A percentile compares a stretch with the other conserved stretches of the same genome.
Conservation (phyloP, 2,113 vertebrate species). For the rabbit (Oryctolagus cuniculus) region DNA sequence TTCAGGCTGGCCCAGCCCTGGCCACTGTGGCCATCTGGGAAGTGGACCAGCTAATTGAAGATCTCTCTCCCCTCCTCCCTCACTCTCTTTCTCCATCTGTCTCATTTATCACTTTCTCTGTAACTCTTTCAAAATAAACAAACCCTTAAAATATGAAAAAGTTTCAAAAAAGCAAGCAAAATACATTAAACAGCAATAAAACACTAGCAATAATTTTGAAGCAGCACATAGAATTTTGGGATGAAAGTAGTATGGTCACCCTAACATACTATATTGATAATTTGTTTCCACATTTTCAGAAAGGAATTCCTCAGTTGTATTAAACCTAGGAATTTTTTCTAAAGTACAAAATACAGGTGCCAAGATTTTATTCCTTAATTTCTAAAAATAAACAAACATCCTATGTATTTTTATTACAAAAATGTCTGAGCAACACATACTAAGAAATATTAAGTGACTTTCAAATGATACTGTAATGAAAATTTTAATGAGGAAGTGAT, state of each 20-base stretch:
- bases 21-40: too few relatives aligned
- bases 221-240: background rate
- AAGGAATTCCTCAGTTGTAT: background rate
- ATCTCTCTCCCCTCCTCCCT: too few relatives aligned
- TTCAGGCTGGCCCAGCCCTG: too few relatives aligned
- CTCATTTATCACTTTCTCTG: too few relatives aligned
- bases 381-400: conserved; percentile 35
- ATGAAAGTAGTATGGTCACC: background rate
- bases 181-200: background rate
- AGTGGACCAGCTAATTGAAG: too few relatives aligned
- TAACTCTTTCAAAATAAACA: too few relatives aligned
- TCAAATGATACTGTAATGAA: background rate
- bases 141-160: background rate
- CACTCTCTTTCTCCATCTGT: too few relatives aligned
- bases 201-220: conserved; percentile 34
- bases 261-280: background rate
- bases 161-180: conserved; percentile 25
- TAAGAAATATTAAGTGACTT: conserved; percentile 6
- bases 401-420: background rate
- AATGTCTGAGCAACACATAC: background rate
- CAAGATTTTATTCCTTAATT: conserved; percentile 1
- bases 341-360: background rate
- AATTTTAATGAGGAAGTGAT: background rate
- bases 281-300: background rate
- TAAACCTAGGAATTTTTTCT: background rate